These are phyloP conservation scores for Callaeas wilsoni DNA, from an alignment of 2,113 vertebrate species.

Conservation along the genomic window DNA sequence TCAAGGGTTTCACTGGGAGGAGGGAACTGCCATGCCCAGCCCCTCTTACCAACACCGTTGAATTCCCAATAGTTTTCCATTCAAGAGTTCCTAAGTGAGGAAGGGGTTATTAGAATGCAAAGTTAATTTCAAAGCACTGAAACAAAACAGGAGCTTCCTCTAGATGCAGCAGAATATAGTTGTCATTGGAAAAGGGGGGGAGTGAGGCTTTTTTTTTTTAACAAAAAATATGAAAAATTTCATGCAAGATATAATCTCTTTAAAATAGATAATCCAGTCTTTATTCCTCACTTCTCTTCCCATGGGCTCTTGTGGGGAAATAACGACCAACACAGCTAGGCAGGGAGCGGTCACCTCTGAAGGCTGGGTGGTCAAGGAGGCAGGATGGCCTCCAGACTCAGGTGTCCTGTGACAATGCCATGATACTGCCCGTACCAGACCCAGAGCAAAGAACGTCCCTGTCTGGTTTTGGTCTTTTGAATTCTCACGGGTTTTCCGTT, in stretches of 20 bases:
- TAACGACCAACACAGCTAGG: accelerated
- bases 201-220: neutral
- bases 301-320: neutral
- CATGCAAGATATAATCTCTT: neutral
- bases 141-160: neutral
- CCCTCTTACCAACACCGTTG: neutral
- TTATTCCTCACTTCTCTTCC: neutral
- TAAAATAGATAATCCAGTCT: neutral
- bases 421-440: neutral
- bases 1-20: neutral
- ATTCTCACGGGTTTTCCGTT: neutral
- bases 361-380: neutral
- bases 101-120: neutral
- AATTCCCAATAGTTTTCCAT: neutral
- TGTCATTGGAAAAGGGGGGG: neutral
- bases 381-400: neutral
- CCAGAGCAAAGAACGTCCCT: neutral
- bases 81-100: neutral
- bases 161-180: neutral
- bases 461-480: neutral
- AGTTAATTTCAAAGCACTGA: neutral
- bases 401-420: accelerated
- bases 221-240: neutral
- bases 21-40: neutral
- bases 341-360: neutral